Base-by-base conservation (phyloP, 2,888 invertebrate genomes). In the Drosophila subsilvestris region DNA sequence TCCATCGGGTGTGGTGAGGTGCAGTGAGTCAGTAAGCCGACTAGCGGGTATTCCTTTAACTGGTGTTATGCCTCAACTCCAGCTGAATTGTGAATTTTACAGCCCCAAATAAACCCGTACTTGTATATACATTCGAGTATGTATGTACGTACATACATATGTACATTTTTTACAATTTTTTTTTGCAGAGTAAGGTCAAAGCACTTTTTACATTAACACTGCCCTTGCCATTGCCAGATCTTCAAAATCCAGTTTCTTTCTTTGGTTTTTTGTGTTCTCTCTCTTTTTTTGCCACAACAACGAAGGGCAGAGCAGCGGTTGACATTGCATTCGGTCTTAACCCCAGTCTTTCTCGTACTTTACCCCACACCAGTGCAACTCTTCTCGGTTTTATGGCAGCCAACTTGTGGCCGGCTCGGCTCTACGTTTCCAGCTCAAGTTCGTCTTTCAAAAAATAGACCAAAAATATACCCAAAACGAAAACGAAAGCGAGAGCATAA, bases 181-280 rank as follows among this genome's bases (percentile, higher is more conserved):
- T 63, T 82, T 79, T 70, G 69, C 70, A 66, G 72, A 69, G 70
- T 83, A 86, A 86, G 84, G 86, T 86, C 76, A 76, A 83, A 83
- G 72, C 70, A 80, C 81, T 80, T 78, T 80, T 71, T 66, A 65
- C 63, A 65, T 69, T 76, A 77, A 63, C 63, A 54, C 70, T 62
- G 70, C 60, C 65, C 55, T 71, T 72, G 81, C 75, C 84, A 78
- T 83, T 83, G 80, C 60, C 65, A 59, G 60, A 48, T 47, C 49
- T 56, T 50, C 17, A 17, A 70, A 65, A 57, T 48, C 68, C 48
- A 49, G 63, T 63, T 73, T 63, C 44, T 53, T 17, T 4, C 25
- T 55, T 10, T 59, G 53, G 22, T 44, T 32, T 17, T 17, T n/a
- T 44, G n/a, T 17, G 7, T n/a, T n/a, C 9, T 9, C 10, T 4